A percentile compares a stretch with the other conserved stretches of the same genome.
Conservation (phyloP, 2,113 vertebrate species). For the Pavo muticus region DNA sequence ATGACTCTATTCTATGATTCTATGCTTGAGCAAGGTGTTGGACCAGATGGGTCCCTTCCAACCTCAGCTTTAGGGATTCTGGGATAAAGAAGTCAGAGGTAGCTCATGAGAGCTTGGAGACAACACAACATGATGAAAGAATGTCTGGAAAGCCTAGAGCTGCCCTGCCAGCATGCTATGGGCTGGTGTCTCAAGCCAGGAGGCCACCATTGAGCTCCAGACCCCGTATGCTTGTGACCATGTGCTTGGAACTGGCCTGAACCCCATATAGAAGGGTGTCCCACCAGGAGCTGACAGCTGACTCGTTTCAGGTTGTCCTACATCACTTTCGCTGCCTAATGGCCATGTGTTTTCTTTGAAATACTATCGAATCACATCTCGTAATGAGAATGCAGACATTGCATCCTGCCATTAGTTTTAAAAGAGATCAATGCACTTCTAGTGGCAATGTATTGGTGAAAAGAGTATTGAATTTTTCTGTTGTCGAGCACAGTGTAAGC, state of each 20-base stretch:
- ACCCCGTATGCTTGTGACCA: not conserved
- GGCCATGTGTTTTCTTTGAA: not conserved
- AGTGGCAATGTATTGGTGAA: not conserved
- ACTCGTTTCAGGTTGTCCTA: not conserved
- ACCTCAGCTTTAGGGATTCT: not conserved
- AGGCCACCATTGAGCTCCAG: not conserved
- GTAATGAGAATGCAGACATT: not conserved
- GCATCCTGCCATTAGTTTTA: not conserved
- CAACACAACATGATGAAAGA: no score
- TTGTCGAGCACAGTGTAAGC: not conserved
- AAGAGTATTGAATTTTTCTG: not conserved
- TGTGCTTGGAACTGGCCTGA: not conserved
- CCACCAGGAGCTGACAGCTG: not conserved
- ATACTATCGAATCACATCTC: not conserved
- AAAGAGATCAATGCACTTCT: not conserved
- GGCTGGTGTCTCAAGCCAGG: not conserved
- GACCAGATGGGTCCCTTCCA: not conserved
- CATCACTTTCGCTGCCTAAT: no score
- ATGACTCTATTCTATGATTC: not conserved
- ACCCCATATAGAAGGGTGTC: not conserved
- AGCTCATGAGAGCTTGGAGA: not conserved
- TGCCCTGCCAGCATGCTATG: not conserved
- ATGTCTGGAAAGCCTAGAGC: not conserved
- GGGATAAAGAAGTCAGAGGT: not conserved
- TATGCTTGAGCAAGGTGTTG: not conserved